Evolutionary conservation across 2,888 invertebrate genomes (phyloP).

Genomic region (Caenorhabditis sulstoni): DNA sequence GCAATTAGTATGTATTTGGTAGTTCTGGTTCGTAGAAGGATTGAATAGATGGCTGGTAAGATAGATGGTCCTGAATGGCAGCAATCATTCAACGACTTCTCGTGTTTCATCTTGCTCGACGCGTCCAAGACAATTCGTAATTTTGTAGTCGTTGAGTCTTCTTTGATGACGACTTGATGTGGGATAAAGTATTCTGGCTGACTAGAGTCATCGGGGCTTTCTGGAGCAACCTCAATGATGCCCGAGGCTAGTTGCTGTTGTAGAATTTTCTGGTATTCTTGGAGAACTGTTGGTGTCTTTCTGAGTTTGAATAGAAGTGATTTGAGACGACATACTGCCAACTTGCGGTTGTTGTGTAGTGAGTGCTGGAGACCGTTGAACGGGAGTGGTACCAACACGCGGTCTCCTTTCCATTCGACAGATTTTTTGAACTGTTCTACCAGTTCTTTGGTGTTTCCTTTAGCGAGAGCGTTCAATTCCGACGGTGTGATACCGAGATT

Average conservation of each 20-base stretch:
- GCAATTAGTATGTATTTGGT: conserved; percentile 26
- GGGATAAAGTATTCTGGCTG: conserved; percentile 40
- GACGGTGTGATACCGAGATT: too few relatives aligned
- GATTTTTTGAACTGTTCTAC: too few relatives aligned
- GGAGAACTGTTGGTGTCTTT: neutral
- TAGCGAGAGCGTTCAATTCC: too few relatives aligned
- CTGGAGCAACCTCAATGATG: conserved; percentile 16
- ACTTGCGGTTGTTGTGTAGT: neutral
- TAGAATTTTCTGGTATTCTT: conserved; percentile 15
- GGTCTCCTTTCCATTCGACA: too few relatives aligned
- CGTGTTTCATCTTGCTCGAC: conserved; percentile 15
- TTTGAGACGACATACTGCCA: neutral
- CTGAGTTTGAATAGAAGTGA: neutral
- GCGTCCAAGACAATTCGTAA: conserved; percentile 62
- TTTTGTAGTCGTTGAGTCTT: conserved; percentile 40
- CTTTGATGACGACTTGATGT: conserved; percentile 49
- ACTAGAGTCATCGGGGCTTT: neutral
- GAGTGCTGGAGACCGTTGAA: neutral
- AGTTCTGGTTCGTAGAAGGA: conserved; percentile 52
- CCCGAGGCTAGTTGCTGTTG: conserved; percentile 20
- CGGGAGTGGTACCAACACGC: too few relatives aligned
- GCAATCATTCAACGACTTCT: conserved; percentile 60
- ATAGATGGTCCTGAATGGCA: conserved; percentile 49
- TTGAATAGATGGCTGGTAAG: conserved; percentile 28
- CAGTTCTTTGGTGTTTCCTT: too few relatives aligned